Conservation (phyloP, 2,113 vertebrate genomes). For the Smithornis capensis region DNA sequence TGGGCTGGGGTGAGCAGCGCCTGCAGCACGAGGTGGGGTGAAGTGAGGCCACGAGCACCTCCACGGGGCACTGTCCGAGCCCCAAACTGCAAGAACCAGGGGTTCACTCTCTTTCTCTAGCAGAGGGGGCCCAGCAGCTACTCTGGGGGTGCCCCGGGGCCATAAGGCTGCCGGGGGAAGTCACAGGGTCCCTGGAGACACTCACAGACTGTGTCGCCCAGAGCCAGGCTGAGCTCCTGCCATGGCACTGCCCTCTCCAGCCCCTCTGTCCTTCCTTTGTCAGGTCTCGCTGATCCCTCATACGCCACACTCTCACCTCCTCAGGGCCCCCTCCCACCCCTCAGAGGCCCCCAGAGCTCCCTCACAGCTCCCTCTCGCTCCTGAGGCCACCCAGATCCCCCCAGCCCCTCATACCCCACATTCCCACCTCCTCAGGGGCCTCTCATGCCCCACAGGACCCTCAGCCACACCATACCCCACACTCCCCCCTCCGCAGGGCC, state of each 20-base stretch:
- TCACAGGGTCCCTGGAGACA: background rate
- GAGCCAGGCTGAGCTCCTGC: background rate
- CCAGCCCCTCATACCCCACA: background rate
- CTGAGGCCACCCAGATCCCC: background rate
- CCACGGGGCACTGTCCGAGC: accelerated
- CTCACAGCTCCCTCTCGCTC: too few species aligned
- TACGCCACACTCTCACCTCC: too few species aligned
- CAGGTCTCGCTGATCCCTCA: background rate
- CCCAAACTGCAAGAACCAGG: background rate
- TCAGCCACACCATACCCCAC: background rate
- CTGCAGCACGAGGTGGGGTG: background rate
- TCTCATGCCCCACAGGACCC: background rate
- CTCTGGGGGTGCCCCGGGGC: background rate
- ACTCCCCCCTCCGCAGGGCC: background rate
- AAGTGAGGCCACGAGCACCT: background rate
- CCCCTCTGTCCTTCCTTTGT: background rate
- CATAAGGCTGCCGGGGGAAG: background rate
- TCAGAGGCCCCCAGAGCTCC: too few species aligned
- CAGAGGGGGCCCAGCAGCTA: accelerated
- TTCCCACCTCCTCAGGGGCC: too few species aligned
- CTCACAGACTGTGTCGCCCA: background rate
- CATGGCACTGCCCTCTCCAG: background rate
- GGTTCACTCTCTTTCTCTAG: background rate
- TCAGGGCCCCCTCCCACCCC: background rate
- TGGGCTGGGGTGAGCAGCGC: accelerated